Evolutionary conservation across 1,140 invertebrate species (phyloP).

Genomic region (Drosophila grimshawi): DNA sequence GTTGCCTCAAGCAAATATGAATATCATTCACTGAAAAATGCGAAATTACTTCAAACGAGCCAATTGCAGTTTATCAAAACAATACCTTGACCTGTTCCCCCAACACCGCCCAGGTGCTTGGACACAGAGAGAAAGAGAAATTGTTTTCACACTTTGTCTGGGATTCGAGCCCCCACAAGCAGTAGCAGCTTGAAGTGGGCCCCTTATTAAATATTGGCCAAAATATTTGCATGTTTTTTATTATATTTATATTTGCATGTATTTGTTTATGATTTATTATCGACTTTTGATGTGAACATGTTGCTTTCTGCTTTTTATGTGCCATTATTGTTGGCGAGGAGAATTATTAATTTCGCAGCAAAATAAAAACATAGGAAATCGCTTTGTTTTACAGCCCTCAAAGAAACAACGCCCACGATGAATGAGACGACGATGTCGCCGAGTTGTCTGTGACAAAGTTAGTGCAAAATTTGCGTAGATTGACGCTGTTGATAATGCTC

Average conservation of each 20-base stretch:
- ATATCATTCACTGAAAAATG: background rate
- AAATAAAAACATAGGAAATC: slow-evolving; percentile 62
- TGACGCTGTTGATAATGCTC: background rate
- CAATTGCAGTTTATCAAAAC: slow-evolving; percentile 14
- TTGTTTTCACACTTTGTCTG: slow-evolving; percentile 23
- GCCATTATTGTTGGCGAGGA: slow-evolving; percentile 57
- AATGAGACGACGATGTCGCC: slow-evolving; percentile 58
- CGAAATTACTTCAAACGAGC: background rate
- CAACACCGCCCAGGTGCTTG: slow-evolving; percentile 15
- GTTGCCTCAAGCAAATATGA: no score
- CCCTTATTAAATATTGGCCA: slow-evolving; percentile 24
- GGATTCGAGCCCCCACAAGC: background rate
- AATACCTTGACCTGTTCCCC: slow-evolving; percentile 25
- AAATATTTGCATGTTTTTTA: slow-evolving; percentile 28
- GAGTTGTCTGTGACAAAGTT: slow-evolving; percentile 76
- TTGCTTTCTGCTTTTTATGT: slow-evolving; percentile 64
- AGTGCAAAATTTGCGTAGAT: slow-evolving; percentile 69
- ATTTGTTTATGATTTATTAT: slow-evolving; percentile 64
- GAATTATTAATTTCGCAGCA: slow-evolving; percentile 68
- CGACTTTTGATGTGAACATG: slow-evolving; percentile 68
- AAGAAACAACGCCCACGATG: slow-evolving; percentile 39
- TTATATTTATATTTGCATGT: slow-evolving; percentile 28
- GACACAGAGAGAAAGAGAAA: slow-evolving; percentile 9
- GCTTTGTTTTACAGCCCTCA: slow-evolving; percentile 62
- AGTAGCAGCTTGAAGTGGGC: slow-evolving; percentile 17